Conservation (phyloP, 2,888 invertebrate genomes). For the Xestia rhomboidea region DNA sequence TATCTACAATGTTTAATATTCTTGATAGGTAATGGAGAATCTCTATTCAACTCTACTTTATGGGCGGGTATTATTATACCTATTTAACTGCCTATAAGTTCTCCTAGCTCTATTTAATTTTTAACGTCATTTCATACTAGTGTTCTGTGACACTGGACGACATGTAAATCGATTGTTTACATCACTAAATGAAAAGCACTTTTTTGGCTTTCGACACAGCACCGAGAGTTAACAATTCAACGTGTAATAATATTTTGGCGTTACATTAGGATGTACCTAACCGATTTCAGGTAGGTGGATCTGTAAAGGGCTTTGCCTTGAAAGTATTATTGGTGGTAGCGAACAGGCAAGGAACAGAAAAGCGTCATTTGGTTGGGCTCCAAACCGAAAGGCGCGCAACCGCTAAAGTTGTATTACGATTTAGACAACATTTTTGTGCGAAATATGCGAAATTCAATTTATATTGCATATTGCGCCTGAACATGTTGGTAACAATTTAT, state of each 20-base stretch:
- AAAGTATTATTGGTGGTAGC: slow-evolving; percentile 2
- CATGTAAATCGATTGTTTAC: not conserved
- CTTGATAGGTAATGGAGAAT: too few relatives aligned
- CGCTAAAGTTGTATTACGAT: too few relatives aligned
- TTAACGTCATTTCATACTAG: not conserved
- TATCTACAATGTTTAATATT: too few relatives aligned
- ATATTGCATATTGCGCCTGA: not conserved
- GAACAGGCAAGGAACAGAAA: not conserved
- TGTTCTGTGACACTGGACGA: not conserved
- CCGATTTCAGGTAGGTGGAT: not conserved
- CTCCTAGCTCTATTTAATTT: too few relatives aligned
- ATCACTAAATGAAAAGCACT: not conserved
- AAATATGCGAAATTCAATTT: not conserved
- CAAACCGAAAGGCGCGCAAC: not conserved
- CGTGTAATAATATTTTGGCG: not conserved
- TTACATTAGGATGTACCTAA: too few relatives aligned
- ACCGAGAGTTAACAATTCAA: too few relatives aligned
- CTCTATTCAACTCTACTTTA: too few relatives aligned
- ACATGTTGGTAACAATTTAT: not conserved
- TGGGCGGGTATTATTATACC: too few relatives aligned
- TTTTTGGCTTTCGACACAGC: not conserved
- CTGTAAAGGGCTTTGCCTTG: not conserved
- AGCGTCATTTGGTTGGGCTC: slow-evolving; percentile 2
- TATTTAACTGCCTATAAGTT: not conserved
- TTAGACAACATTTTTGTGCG: not conserved